A percentile compares a stretch with the other conserved stretches of the same genome.
These are phyloP conservation scores for Platysternon megacephalum DNA, from an alignment of 2,113 vertebrate species.

Conservation along the genomic window DNA sequence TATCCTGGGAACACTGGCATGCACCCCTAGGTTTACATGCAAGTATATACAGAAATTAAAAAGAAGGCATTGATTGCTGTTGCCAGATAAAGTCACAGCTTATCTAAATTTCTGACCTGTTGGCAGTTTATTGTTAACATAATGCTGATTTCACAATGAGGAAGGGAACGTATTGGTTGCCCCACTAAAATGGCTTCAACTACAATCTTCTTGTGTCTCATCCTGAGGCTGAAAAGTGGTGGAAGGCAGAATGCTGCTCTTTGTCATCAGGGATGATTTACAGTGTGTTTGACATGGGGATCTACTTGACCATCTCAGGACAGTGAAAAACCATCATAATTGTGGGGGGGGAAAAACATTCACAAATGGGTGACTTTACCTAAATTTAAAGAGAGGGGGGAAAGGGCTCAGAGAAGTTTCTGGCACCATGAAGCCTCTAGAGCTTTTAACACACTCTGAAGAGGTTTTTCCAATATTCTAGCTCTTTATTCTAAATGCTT, in stretches of 20 bases:
- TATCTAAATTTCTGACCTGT: neutral
- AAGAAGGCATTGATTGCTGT: neutral
- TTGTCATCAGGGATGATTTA: neutral
- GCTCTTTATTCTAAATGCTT: neutral
- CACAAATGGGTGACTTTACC: neutral
- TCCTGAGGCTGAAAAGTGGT: neutral
- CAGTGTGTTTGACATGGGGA: neutral
- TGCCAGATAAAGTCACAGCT: slow-evolving; percentile 35
- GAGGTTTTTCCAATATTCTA: neutral
- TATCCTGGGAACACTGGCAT: slow-evolving; percentile 10
- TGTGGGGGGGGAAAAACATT: too few species aligned
- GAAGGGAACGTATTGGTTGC: neutral
- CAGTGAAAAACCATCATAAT: neutral
- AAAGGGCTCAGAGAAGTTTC: neutral
- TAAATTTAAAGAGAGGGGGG: neutral
- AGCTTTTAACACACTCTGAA: neutral
- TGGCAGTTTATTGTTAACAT: neutral
- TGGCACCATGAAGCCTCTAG: neutral
- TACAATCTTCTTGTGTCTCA: neutral
- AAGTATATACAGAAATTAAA: neutral
- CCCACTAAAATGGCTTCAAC: neutral
- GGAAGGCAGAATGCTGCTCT: neutral
- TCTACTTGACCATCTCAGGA: neutral
- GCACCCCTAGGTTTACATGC: neutral
- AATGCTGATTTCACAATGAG: neutral